phyloP scores from a whole-genome alignment of 2,797 vertebrate genomes.

The Scolopax bukidnonensis region DNA sequence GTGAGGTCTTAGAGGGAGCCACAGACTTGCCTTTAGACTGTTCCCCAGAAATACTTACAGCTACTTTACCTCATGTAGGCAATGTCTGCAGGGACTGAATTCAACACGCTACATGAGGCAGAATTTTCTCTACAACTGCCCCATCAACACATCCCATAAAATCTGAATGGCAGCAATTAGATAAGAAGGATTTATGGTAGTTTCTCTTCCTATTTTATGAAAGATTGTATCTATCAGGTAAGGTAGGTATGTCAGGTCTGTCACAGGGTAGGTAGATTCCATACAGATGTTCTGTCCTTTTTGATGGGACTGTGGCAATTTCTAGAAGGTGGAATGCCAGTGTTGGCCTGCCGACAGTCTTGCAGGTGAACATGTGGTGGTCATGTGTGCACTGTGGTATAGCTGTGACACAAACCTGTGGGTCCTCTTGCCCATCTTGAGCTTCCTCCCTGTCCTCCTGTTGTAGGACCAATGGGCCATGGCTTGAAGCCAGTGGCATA shows the following conservation, averaged over 20 bases:
- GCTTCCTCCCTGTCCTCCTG: not conserved
- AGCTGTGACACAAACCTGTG: not conserved
- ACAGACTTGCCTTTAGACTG: not conserved
- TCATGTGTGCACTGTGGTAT: not conserved
- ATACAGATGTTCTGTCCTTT: not conserved
- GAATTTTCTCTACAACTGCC: not conserved
- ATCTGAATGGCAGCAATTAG: not conserved
- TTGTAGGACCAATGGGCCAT: not conserved
- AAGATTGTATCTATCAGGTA: accelerated
- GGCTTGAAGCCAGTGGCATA: not conserved
- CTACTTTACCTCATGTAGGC: not conserved
- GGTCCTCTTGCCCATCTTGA: not conserved
- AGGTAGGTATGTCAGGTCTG: not conserved
- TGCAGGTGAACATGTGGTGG: not conserved
- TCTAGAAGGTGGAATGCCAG: not conserved
- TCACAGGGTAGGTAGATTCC: not conserved
- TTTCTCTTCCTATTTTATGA: not conserved
- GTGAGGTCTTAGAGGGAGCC: not conserved
- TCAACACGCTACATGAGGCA: not conserved
- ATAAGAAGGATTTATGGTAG: not conserved
- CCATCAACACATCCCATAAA: not conserved
- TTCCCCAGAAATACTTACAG: not conserved
- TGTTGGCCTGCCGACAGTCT: not conserved
- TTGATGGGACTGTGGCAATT: not conserved
- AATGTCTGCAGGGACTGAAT: not conserved